Percentiles rank a stretch among this genome's conserved stretches.
Evolutionary conservation across 2,113 vertebrate genomes (phyloP).

Genomic region (Colossoma macropomum): DNA sequence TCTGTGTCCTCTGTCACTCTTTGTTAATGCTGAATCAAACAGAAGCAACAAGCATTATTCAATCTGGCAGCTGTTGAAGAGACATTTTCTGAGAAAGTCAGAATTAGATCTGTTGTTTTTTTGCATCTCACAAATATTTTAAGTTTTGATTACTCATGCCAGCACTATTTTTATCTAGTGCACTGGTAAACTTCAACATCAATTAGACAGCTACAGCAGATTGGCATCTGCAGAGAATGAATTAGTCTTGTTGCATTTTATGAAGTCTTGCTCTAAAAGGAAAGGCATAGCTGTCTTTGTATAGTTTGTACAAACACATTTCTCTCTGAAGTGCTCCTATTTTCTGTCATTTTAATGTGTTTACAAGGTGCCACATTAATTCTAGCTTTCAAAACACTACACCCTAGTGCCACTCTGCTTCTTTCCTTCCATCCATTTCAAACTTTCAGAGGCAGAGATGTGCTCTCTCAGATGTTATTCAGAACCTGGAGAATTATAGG

Average conservation of each 20-base stretch:
- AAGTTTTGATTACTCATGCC: neutral
- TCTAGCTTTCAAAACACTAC: neutral
- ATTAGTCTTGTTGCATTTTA: neutral
- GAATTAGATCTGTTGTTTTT: neutral
- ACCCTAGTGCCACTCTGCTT: neutral
- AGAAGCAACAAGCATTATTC: neutral
- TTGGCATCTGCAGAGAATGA: neutral
- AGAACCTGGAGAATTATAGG: neutral
- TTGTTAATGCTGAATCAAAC: constrained; percentile 8
- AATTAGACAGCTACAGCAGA: neutral
- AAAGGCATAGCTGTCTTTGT: neutral
- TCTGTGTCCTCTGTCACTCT: neutral
- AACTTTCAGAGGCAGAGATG: neutral
- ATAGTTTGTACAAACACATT: neutral
- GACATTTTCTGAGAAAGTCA: neutral
- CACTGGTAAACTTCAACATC: neutral
- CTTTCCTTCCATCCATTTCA: neutral
- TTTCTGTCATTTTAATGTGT: neutral
- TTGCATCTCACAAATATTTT: neutral
- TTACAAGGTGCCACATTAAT: neutral
- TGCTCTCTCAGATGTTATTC: neutral
- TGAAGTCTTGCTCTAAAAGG: neutral
- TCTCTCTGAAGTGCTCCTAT: neutral
- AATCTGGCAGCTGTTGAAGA: neutral
- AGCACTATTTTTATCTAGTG: neutral